phyloP scores from a whole-genome alignment of 1,140 invertebrate genomes.

The Dendroctonus ponderosae region DNA sequence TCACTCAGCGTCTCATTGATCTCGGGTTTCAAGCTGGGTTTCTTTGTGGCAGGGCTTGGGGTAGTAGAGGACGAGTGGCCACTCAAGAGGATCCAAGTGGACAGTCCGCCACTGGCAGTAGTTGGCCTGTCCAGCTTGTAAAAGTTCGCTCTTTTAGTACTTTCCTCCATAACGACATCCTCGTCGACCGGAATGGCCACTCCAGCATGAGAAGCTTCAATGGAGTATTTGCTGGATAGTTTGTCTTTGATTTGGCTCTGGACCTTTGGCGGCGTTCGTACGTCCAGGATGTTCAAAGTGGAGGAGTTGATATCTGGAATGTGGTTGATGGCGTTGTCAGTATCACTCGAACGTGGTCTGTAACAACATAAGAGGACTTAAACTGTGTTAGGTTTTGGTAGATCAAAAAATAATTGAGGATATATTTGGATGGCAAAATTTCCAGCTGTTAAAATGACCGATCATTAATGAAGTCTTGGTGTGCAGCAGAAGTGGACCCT shows the following conservation, averaged over 20 bases:
- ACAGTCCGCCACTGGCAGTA: constrained; percentile 67
- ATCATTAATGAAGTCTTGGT: no score
- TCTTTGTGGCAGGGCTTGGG: constrained; percentile 44
- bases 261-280: constrained; percentile 62
- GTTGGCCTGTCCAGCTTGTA: constrained; percentile 55
- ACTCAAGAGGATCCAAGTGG: constrained; percentile 74
- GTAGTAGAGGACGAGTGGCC: constrained; percentile 53
- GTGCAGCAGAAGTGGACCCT: no score
- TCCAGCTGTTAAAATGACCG: no score
- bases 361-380: no score
- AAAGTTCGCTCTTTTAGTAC: constrained; percentile 46
- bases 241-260: constrained; percentile 55
- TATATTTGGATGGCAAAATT: no score
- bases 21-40: constrained; percentile 42
- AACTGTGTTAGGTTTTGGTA: no score
- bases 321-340: constrained; percentile 47
- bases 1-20: constrained; percentile 29
- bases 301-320: constrained; percentile 52
- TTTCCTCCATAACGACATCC: constrained; percentile 49
- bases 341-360: background rate
- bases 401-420: no score
- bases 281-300: constrained; percentile 53
- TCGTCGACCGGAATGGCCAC: constrained; percentile 59
- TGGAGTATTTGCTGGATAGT: constrained; percentile 47
- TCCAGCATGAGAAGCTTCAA: constrained; percentile 57